Evolutionary conservation across 2,113 vertebrate genomes (phyloP).

Genomic region (Gracilinanus agilis): DNA sequence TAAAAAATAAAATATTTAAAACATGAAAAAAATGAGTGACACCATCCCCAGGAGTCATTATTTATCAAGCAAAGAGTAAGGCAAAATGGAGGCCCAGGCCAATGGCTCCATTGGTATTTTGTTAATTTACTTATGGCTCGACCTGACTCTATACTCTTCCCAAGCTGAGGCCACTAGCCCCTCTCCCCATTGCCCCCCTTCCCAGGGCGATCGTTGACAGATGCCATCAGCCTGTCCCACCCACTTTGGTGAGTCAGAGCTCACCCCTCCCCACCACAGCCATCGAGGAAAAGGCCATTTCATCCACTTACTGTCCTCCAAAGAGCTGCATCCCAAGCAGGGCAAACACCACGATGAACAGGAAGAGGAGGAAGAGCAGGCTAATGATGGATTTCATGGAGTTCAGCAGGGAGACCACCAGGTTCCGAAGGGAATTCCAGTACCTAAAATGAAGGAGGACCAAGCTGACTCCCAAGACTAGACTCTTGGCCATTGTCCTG

Average conservation of each 20-base stretch:
- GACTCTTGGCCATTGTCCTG: background rate
- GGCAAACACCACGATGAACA: constrained; percentile 98
- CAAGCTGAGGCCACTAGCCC: background rate
- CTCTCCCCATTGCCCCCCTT: background rate
- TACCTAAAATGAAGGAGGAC: constrained; percentile 83
- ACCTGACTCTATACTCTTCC: background rate
- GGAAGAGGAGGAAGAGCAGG: constrained; percentile 96
- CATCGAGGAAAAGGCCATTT: background rate
- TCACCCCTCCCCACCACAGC: background rate
- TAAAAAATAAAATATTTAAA: too few relatives aligned
- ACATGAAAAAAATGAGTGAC: too few relatives aligned
- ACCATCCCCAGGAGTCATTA: background rate
- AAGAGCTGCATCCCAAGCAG: constrained; percentile 98
- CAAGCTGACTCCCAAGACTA: background rate
- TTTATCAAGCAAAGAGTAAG: background rate
- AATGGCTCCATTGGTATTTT: background rate
- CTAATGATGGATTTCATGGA: constrained; percentile 99
- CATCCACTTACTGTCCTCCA: constrained; percentile 93
- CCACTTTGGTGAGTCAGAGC: background rate
- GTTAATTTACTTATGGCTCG: background rate
- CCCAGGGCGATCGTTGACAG: background rate
- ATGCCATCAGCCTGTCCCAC: background rate
- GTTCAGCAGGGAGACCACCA: constrained; percentile 97
- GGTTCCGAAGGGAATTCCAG: constrained; percentile 96
- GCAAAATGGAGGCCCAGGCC: background rate